Base-by-base conservation (phyloP, 2,888 invertebrate genomes). In the Tetramorium bicarinatum region DNA sequence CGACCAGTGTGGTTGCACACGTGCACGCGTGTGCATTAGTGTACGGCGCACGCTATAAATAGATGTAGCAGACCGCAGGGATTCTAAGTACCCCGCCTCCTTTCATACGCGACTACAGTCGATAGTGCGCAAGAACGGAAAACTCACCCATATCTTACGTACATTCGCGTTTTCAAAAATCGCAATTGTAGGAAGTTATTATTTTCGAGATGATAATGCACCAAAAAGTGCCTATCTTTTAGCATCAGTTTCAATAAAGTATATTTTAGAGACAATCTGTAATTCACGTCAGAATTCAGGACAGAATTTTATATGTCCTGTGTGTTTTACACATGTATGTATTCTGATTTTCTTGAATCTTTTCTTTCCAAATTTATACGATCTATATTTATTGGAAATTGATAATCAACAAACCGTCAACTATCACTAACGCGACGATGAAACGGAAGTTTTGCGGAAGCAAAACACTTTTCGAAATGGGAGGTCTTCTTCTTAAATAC, bases 31-130 rank as follows among this genome's bases (percentile, higher is more conserved):
- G 86, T 85, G 86, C 88, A 87, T 90, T 89, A 86, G 85, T 69
- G 41, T 87, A 90, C 88, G 86, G 85, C 79, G 86, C 66, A 85
- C 64, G 89, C 89, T 91, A 92, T 91, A 91, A 91, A 91, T 92
- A 91, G 92, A 90, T 83, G 81, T 89, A 90, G 87, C 89, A 91
- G 88, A 90, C 91, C 91, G 86, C 91, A 89, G 87, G 88, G 88
- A 89, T 82, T 76, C 86, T 83, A 89, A 77, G 85, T 79, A 85
- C 80, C 87, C 91, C 67, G 71, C 67, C 82, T 66, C 82, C 84
- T 82, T 66, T 71, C 72, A 72, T 59, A 80, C 15, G 38, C 56
- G 79, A 44, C 54, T 69, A n/a, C 59, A 49, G 72, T 80, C 81
- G 87, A 81, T 83, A 81, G 77, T 87, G 72, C 41, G 74, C 74